These are phyloP conservation scores for Apamea anceps DNA, from an alignment of 2,888 invertebrate species.

Conservation along the genomic window DNA sequence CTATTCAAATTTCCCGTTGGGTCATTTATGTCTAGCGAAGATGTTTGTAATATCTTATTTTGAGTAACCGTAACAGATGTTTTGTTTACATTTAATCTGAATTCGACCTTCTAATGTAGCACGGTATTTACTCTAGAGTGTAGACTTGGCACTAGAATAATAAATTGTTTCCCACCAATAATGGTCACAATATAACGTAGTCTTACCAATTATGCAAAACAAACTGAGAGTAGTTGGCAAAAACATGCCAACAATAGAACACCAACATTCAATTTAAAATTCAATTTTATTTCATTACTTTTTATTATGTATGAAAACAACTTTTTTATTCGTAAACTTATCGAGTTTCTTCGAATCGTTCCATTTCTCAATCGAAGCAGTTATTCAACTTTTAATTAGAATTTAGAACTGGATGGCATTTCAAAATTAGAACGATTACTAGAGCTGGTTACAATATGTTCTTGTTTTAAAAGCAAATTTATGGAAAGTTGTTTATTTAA, in stretches of 20 bases:
- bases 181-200: constrained; percentile 1
- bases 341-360: constrained; percentile 32
- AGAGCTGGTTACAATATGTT: constrained; percentile 12
- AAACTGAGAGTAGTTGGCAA: constrained; percentile 30
- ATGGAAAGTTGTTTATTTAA: constrained; percentile 14
- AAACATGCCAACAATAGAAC: constrained; percentile 47
- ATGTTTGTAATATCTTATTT: neutral
- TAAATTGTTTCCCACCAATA: neutral
- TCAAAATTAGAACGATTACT: constrained; percentile 20
- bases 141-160: neutral
- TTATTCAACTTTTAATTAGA: constrained; percentile 38
- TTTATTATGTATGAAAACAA: constrained; percentile 41
- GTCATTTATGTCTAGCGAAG: neutral
- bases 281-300: constrained; percentile 57
- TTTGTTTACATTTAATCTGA: neutral
- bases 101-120: neutral
- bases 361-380: constrained; percentile 30
- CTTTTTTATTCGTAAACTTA: constrained; percentile 18
- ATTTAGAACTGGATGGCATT: constrained; percentile 14
- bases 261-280: constrained; percentile 51
- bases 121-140: neutral
- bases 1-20: neutral
- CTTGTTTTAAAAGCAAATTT: neutral
- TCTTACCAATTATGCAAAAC: constrained; percentile 48
- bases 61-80: neutral